phyloP scores from a whole-genome alignment of 2,888 invertebrate species.

The Branchipolynoe longqiensis region DNA sequence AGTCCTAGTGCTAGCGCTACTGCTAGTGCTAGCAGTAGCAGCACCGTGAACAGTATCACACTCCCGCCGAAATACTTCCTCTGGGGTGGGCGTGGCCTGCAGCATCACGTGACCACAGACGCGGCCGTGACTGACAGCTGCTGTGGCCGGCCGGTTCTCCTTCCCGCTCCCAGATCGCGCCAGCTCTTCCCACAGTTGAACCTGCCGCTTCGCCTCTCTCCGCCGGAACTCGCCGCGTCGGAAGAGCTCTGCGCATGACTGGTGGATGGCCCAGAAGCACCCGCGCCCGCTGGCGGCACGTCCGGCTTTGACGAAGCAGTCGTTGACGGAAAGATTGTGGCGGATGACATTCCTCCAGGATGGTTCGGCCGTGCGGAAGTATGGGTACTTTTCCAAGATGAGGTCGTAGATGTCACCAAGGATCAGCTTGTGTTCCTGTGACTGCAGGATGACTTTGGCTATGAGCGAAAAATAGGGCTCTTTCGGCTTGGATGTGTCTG shows the following conservation, averaged over 20 bases:
- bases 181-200: background rate
- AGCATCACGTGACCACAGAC: background rate
- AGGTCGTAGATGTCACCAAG: conserved; percentile 50
- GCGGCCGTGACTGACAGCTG: conserved; percentile 5
- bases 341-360: conserved; percentile 52
- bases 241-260: conserved; percentile 31
- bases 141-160: conserved; percentile 2
- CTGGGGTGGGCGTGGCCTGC: conserved; percentile 6
- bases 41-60: no score
- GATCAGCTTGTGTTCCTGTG: background rate
- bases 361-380: conserved; percentile 34
- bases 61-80: no score
- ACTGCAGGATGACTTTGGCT: conserved; percentile 21
- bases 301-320: conserved; percentile 52
- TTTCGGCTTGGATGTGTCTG: conserved; percentile 6
- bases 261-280: conserved; percentile 58
- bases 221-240: conserved; percentile 31
- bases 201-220: conserved; percentile 21
- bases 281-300: conserved; percentile 44
- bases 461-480: conserved; percentile 55
- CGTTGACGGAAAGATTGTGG: conserved; percentile 56
- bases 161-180: background rate
- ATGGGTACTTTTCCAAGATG: conserved; percentile 24
- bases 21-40: no score
- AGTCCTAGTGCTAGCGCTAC: no score